These are phyloP conservation scores for Zelostemma sp. DNA, from an alignment of 1,140 invertebrate genomes.

Conservation along the genomic window DNA sequence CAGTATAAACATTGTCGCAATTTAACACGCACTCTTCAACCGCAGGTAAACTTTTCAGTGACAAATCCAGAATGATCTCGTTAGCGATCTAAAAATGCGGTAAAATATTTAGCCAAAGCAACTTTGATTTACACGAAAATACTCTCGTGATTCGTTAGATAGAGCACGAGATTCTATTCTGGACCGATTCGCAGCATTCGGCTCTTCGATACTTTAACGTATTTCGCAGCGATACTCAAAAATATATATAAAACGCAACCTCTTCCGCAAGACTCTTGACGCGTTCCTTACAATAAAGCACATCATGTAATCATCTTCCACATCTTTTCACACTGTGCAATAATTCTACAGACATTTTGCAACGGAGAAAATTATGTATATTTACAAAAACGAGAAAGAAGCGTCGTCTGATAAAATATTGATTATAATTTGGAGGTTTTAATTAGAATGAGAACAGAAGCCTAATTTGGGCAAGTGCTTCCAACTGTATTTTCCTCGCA, in stretches of 20 bases:
- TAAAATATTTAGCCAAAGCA: no score
- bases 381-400: no score
- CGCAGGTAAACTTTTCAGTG: background rate
- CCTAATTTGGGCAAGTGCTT: no score
- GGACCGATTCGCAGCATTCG: constrained; percentile 46
- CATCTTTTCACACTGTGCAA: constrained; percentile 10
- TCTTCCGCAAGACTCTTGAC: constrained; percentile 18
- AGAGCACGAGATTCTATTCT: background rate
- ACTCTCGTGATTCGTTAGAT: background rate
- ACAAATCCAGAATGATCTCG: background rate
- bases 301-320: constrained; percentile 13
- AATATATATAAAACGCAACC: constrained; percentile 52
- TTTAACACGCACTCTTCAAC: no score
- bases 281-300: constrained; percentile 30
- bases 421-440: no score
- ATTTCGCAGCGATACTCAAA: constrained; percentile 44
- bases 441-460: no score
- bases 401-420: no score
- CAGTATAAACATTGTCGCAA: no score
- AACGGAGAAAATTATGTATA: no score
- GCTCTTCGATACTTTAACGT: constrained; percentile 54
- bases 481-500: no score
- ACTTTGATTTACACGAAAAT: background rate
- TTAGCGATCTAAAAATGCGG: background rate
- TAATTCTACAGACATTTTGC: background rate